phyloP scores from a whole-genome alignment of 2,797 vertebrate species.

The Manis crassicaudata region DNA sequence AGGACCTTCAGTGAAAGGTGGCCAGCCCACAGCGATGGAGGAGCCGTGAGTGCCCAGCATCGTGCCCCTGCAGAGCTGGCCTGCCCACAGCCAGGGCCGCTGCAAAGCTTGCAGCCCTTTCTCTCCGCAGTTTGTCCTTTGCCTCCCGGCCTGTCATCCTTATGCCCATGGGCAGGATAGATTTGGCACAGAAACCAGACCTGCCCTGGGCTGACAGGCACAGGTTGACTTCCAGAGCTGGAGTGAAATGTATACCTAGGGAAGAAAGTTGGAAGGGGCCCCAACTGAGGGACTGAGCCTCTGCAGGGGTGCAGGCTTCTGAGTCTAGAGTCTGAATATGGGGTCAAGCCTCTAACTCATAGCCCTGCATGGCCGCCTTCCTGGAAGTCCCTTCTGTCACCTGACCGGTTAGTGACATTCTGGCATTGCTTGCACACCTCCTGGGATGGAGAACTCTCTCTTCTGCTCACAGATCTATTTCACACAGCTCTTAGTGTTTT shows the following conservation, averaged over 20 bases:
- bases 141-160: background rate
- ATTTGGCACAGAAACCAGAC: background rate
- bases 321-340: background rate
- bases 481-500: background rate
- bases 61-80: rapidly evolving
- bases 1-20: rapidly evolving
- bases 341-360: background rate
- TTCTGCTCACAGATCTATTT: background rate
- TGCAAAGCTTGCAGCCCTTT: rapidly evolving
- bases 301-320: background rate
- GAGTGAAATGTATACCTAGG: background rate
- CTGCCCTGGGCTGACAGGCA: background rate
- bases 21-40: too few species aligned
- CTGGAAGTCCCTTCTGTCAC: background rate
- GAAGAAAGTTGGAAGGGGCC: background rate
- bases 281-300: rapidly evolving
- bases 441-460: background rate
- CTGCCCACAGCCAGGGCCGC: background rate
- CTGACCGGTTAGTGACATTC: too few species aligned
- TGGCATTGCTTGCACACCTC: background rate
- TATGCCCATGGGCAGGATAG: background rate
- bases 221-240: background rate
- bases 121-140: background rate
- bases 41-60: too few species aligned
- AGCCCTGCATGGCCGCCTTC: background rate